phyloP scores from a whole-genome alignment of 2,888 invertebrate genomes.

The Willowsia nigromaculata region DNA sequence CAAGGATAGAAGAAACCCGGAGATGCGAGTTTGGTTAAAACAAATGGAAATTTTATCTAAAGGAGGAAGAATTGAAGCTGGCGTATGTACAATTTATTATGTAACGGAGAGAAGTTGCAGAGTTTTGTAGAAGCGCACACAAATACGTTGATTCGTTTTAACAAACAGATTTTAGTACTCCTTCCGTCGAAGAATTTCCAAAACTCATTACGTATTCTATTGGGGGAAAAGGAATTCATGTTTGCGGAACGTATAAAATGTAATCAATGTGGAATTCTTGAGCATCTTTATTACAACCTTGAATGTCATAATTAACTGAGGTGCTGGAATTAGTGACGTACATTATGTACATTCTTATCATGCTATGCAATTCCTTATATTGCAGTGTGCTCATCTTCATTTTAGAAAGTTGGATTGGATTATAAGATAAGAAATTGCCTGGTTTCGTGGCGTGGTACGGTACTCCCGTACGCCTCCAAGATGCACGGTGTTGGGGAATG shows the following conservation, averaged over 20 bases:
- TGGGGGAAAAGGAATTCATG: constrained; percentile 16
- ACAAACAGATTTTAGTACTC: constrained; percentile 33
- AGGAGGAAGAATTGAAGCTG: neutral
- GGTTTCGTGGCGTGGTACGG: no score
- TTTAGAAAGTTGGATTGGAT: no score
- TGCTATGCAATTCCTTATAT: neutral
- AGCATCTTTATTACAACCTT: constrained; percentile 26
- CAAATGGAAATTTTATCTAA: constrained; percentile 34
- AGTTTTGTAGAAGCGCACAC: neutral
- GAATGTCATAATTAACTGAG: constrained; percentile 40
- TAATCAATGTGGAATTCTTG: constrained; percentile 32
- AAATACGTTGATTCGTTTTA: neutral
- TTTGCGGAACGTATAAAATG: constrained; percentile 43
- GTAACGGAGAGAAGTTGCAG: neutral
- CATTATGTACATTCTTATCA: constrained; percentile 11
- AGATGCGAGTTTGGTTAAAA: neutral
- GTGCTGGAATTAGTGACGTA: constrained; percentile 5
- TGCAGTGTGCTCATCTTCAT: neutral
- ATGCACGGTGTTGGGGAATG: no score
- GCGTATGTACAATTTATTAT: neutral
- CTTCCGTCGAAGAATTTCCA: constrained; percentile 3
- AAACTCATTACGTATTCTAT: constrained; percentile 15
- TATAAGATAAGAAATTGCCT: no score
- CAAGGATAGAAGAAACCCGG: neutral
- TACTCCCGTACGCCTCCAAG: no score